Evolutionary conservation across 2,888 invertebrate genomes (phyloP), one percentile per base, ranked within the genome.

Genomic region (Oscheius sp.): DNA sequence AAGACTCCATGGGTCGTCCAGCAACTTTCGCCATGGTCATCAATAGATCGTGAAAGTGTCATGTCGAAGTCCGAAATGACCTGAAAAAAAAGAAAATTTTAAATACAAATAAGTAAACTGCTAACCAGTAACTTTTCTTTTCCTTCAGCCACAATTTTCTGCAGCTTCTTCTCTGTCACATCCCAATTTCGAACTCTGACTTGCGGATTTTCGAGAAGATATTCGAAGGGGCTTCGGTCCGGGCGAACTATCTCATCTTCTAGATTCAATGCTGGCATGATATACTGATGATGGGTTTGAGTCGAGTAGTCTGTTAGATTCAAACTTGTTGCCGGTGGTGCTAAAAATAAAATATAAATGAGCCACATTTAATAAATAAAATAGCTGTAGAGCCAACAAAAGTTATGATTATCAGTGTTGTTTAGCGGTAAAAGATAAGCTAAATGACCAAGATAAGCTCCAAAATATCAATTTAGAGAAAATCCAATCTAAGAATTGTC

Each of bases 61-160:
- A 80, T 82, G 68, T 85, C 85, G 57, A 85, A 85, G 67, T 85
- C 85, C 9, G 82, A 80, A 51, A 85, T 85, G 14, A 85, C 80
- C 75, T 70, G 50, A 30, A 70, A 70, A 32, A 14, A 3, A 47
- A 28, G n/a, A n/a, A n/a, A n/a, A n/a, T n/a, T n/a, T n/a, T 26
- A 49, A 14, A 22, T 8, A 49, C 14, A 26, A 47, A 20, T 8
- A 24, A 49, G 17, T 32, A 63, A 8, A 17, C 38, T 22, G 14
- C 26, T 9, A 30, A 69, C 70, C 67, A 75, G 72, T 2, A 75
- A 63, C 33, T 72, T 71, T 20, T 71, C 72, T 9, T 67, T 65
- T 36, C 75, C 75, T 17, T 67, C 75, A 24, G 41, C 54, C 14
- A 69, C 69, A 44, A 73, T 68, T 28, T 70, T 69, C 38, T 66